Percentiles rank a stretch among this genome's conserved stretches.
Conservation (phyloP, 2,113 vertebrate species). For the Theristicus caerulescens region DNA sequence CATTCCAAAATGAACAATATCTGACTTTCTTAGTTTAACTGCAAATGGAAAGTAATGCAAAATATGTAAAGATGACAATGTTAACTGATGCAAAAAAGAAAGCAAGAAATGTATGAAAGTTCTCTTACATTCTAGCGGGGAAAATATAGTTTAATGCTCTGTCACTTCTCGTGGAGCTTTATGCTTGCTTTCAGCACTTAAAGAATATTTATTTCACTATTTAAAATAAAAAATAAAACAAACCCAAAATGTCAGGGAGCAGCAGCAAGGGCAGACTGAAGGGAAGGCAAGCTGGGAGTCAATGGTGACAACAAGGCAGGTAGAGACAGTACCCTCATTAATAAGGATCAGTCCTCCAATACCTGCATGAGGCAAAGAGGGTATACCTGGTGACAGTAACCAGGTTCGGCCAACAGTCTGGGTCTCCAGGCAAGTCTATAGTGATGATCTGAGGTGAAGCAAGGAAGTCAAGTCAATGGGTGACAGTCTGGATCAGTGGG, state of each 20-base stretch:
- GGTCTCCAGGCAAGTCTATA: background rate
- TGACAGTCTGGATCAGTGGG: background rate
- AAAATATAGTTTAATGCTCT: background rate
- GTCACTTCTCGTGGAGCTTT: background rate
- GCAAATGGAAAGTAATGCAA: background rate
- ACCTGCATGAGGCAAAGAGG: background rate
- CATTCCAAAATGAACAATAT: background rate
- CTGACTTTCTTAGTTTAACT: background rate
- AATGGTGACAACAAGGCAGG: background rate
- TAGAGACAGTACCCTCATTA: background rate
- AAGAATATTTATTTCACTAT: background rate
- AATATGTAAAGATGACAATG: background rate
- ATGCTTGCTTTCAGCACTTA: background rate
- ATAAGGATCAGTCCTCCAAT: background rate
- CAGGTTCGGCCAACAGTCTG: background rate
- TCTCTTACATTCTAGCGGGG: background rate
- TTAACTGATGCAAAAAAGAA: background rate
- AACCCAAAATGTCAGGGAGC: background rate
- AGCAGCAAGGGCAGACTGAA: background rate
- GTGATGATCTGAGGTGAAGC: background rate
- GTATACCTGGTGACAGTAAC: background rate
- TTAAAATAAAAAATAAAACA: background rate
- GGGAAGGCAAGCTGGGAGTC: background rate
- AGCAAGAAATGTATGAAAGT: background rate
- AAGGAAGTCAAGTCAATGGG: background rate